These are phyloP conservation scores for Semibalanus balanoides DNA, from an alignment of 1,140 invertebrate genomes.

Conservation along the genomic window DNA sequence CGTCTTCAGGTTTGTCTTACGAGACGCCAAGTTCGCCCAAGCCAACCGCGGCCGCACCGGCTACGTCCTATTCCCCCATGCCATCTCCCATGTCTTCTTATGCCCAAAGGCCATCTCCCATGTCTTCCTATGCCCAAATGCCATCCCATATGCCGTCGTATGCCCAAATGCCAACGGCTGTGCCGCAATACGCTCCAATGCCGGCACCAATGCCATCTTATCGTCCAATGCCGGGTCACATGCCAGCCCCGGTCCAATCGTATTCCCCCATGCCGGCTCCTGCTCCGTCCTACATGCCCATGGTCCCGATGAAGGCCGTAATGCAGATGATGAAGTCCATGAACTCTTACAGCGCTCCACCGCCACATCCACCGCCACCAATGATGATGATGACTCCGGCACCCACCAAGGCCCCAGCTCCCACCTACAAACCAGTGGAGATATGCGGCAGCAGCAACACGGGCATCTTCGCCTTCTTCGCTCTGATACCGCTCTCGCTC, in stretches of 20 bases:
- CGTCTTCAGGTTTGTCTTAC: no score
- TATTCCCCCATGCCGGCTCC: no score
- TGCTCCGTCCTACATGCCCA: not conserved
- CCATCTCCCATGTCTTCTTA: not conserved
- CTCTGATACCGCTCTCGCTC: conserved; percentile 15
- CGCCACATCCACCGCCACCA: no score
- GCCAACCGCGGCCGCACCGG: no score
- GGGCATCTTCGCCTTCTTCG: conserved; percentile 16
- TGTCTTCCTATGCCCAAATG: not conserved
- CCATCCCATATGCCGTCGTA: not conserved
- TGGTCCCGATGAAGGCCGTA: not conserved
- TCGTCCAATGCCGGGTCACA: no score
- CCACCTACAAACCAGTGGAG: conserved; percentile 13
- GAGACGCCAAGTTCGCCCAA: no score
- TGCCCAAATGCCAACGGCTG: not conserved
- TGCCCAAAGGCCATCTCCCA: not conserved
- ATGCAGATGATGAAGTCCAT: not conserved
- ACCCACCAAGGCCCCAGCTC: not conserved
- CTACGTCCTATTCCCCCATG: not conserved
- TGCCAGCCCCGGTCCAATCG: no score
- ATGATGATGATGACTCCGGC: not conserved
- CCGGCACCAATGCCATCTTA: not conserved
- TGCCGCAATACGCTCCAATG: not conserved
- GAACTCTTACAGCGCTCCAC: not conserved
- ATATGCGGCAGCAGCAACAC: conserved; percentile 13